Base-by-base conservation (phyloP, 2,113 vertebrate species). In the Sceloporus undulatus region DNA sequence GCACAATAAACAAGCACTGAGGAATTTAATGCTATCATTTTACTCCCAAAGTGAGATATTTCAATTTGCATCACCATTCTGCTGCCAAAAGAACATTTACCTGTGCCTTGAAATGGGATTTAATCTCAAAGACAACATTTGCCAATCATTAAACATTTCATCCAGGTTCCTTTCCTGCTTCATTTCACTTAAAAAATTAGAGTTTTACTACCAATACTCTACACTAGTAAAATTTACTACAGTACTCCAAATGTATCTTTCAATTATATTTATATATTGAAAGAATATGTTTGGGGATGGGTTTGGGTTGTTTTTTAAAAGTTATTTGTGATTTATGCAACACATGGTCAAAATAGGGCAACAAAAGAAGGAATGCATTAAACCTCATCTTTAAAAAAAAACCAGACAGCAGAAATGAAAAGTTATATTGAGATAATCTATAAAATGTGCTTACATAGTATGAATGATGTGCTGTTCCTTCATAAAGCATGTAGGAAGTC, bases 401-500 rank as follows among this genome's bases (percentile, higher is more conserved):
- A 92, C 80, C 70, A 89, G 87, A 38, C 82, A 90, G 91, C 88
- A 93, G 88, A 89, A 90, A 90, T 85, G 81, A 95, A 94, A 95
- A 92, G 54, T 94, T 94, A 81, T 56, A 94, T 76, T 92, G 93
- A 91, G 95, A 94, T 92, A 96, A 95, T 94, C 87, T 94, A 90
- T 93, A 94, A 96, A 87, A 93, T 90, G 82, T 96, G 88, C 95
- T 96, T 96, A 94, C 87, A 92, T 91, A 94, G 95, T 83, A 94
- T 93, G 93, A 96, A 91, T 96, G 93, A 97, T 95, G 94, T 95
- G 92, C 91, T 95, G 90, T 96, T 96, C 95, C 93, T 95, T 95
- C 93, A 94, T 92, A 95, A 95, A 92, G 90, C 91, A 96, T 94
- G 87, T 95, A 95, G 94, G 92, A 95, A 96, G 90, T 94, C 91